Base-by-base conservation (phyloP, 2,797 vertebrate species). In the Sebastiscus albofasciatus region DNA sequence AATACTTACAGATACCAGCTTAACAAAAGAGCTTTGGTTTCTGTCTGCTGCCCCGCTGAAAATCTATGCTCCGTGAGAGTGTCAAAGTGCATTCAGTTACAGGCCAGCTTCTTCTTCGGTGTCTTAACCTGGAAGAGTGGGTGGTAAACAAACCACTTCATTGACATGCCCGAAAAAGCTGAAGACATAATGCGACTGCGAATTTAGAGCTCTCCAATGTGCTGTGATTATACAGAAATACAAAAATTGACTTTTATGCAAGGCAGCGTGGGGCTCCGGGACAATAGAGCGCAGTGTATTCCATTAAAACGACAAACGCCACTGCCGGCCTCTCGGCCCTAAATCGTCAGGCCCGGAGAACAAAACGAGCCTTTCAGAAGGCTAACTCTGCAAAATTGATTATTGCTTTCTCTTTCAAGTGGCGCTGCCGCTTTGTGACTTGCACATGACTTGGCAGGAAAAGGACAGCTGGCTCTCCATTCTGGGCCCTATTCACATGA, bases 401-500 rank as follows among this genome's bases (percentile, higher is more conserved):
- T 94, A 93, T 93, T 93, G 89, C 92, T 87, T 92, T 91, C 86
- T 92, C 89, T 94, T 93, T 93, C 90, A 93, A 94, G 93, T 93
- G 90, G 86, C 62, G 67, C 91, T 91, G 88, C 89, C 79, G 88
- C 93, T 93, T 94, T 95, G 93, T 93, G 91, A 94, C 92, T 94
- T 88, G 94, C 94, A 95, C 93, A 94, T 95, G 94, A 95, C 94
- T 94, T 94, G 93, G 94, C 94, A 94, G 91, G 69, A 75, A 92
- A 90, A 90, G 91, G 93, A 90, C 93, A 93, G 93, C 93, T 93
- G 92, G 91, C 90, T 88, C 88, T 87, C 81, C 85, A 81, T 88
- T 90, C 90, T 83, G 77, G 88, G 82, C 85, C 60, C 85, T 83
- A 82, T 92, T 93, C 94, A 93, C 90, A 94, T 94, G 93, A 94